Evolutionary conservation across 1,140 invertebrate genomes (phyloP).

Genomic region (Drosophila kohkoa): DNA sequence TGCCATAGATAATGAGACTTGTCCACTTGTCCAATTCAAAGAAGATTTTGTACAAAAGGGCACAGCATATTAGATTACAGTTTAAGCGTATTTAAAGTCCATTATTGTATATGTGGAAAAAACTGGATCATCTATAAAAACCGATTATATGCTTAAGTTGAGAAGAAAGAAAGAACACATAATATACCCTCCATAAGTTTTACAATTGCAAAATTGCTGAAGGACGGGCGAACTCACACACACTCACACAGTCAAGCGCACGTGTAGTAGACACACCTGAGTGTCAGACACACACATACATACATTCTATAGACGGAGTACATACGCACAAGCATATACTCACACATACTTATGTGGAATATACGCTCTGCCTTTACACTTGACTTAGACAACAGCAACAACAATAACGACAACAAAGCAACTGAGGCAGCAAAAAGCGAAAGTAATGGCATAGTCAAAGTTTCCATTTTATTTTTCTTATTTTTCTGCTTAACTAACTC

Average conservation of each 20-base stretch:
- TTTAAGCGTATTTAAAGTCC: background rate
- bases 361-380: slow-evolving; percentile 22
- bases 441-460: slow-evolving; percentile 65
- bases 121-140: background rate
- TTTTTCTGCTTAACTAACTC: slow-evolving; percentile 66
- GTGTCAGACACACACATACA: slow-evolving; percentile 13
- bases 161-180: slow-evolving; percentile 8
- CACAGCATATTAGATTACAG: background rate
- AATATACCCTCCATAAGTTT: slow-evolving; percentile 9
- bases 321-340: background rate
- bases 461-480: slow-evolving; percentile 48
- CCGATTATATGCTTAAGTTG: slow-evolving; percentile 6
- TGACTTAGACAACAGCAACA: slow-evolving; percentile 44
- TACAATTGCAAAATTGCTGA: slow-evolving; percentile 44
- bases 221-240: slow-evolving; percentile 41
- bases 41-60: background rate
- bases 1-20: no score
- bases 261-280: slow-evolving; percentile 39
- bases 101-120: no score
- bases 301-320: slow-evolving; percentile 1
- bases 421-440: slow-evolving; percentile 64
- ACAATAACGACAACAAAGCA: slow-evolving; percentile 24
- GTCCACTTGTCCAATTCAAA: background rate
- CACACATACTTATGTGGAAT: slow-evolving; percentile 11
- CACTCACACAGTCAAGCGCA: slow-evolving; percentile 1